Evolutionary conservation across 2,888 invertebrate species (phyloP).

Genomic region (Fabriciana adippe): DNA sequence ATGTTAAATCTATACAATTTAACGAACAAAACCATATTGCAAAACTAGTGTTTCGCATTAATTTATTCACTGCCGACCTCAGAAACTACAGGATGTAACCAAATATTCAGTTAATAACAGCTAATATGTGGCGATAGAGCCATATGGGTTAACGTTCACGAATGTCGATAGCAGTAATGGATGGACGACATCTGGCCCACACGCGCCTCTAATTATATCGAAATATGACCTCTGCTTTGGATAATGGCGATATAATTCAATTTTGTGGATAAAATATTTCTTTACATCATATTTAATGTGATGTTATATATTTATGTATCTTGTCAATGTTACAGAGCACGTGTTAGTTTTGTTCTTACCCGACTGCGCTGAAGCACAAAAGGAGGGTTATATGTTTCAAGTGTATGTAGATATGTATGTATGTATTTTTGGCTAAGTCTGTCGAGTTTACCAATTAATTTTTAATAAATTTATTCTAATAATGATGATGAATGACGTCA

Average conservation of each 20-base stretch:
- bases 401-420: no score
- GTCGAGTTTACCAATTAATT: no score
- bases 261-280: not conserved
- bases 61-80: not conserved
- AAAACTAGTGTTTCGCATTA: not conserved
- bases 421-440: no score
- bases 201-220: conserved; percentile 41
- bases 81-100: conserved; percentile 10
- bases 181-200: conserved; percentile 42
- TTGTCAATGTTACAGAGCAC: not conserved
- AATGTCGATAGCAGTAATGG: conserved; percentile 43
- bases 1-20: no score
- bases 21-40: no score
- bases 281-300: no score
- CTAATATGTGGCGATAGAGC: conserved; percentile 15
- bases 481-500: no score
- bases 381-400: no score
- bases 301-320: no score
- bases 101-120: conserved; percentile 13
- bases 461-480: no score
- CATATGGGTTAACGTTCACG: conserved; percentile 23
- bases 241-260: conserved; percentile 26
- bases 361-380: no score
- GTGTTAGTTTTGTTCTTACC: not conserved
- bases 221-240: conserved; percentile 26